Evolutionary conservation across 2,797 vertebrate species (phyloP).

Genomic region (Scleropages formosus): DNA sequence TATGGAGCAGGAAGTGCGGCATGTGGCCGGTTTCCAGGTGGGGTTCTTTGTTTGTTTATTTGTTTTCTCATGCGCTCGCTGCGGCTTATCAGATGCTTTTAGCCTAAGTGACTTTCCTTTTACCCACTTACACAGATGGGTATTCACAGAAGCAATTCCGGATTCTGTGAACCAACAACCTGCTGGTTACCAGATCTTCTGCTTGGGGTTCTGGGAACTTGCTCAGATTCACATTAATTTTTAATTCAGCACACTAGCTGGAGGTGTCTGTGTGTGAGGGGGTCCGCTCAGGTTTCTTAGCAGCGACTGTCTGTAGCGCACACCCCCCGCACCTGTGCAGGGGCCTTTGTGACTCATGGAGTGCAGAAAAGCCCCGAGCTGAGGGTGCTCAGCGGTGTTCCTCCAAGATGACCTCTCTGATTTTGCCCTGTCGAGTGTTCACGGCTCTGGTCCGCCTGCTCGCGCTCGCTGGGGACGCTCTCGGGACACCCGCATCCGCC

Average conservation of each 20-base stretch:
- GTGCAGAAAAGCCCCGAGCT: conserved; percentile 28
- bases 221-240: conserved; percentile 31
- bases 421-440: conserved; percentile 43
- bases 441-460: conserved; percentile 30
- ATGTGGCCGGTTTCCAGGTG: no score
- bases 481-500: not conserved
- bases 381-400: conserved; percentile 20
- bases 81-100: no score
- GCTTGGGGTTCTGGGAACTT: no score
- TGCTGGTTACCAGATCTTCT: no score
- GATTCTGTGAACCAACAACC: no score
- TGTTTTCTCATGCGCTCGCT: no score
- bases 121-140: no score
- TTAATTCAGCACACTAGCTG: conserved; percentile 47
- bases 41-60: no score
- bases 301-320: conserved; percentile 45
- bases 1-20: no score
- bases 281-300: conserved; percentile 43
- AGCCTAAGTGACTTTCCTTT: no score
- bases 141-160: no score
- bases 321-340: conserved; percentile 36
- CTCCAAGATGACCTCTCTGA: conserved; percentile 34
- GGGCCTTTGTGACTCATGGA: conserved; percentile 36
- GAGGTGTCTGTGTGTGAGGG: conserved; percentile 40
- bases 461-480: conserved; percentile 6